Base-by-base conservation (phyloP, 2,888 invertebrate species). In the Lamellibrachia columna region DNA sequence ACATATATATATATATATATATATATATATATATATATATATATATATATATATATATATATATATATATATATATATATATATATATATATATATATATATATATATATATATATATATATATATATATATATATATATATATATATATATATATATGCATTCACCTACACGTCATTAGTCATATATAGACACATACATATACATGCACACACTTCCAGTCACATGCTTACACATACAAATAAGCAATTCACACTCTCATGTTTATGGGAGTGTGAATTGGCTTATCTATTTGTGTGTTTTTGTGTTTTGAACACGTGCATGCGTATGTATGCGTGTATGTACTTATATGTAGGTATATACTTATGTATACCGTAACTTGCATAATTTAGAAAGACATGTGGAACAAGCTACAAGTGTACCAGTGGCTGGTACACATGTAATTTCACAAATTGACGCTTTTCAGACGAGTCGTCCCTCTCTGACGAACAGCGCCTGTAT, bases 401-500 rank as follows among this genome's bases (percentile, higher is more conserved):
- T 15, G n/a, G n/a, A 75, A 6, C 15, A 22, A 22, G 11, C n/a
- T 22, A 75, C 4, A 75, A 1, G 1, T 75, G 75, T 22, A 3
- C 22, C 22, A n/a, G 22, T 75, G 75, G 4, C 75, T 75, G 15
- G n/a, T n/a, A n/a, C n/a, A 60, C 60, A 75, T 6, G 15, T 22
- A 4, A 1, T 75, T 6, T 22, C n/a, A 75, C 75, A 11, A 75
- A 75, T 75, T 75, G 75, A n/a, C 22, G 75, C 3, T 75, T 75
- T 75, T 6, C 75, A 75, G 93, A 93, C 15, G 92, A 92, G 3
- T 53, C 53, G 7, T 2, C 93, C 1, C 95, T 93, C 1, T 95
- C 96, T 0, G 95, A 96, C 92, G 97, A 97, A 94, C 96, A 97
- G 93, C 94, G 96, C 15, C 95, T 97, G 60, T 95, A 97, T 94